Percentiles rank a stretch among this genome's conserved stretches.
These are phyloP conservation scores for Ondatra zibethicus DNA, from an alignment of 2,113 vertebrate species.

Conservation along the genomic window DNA sequence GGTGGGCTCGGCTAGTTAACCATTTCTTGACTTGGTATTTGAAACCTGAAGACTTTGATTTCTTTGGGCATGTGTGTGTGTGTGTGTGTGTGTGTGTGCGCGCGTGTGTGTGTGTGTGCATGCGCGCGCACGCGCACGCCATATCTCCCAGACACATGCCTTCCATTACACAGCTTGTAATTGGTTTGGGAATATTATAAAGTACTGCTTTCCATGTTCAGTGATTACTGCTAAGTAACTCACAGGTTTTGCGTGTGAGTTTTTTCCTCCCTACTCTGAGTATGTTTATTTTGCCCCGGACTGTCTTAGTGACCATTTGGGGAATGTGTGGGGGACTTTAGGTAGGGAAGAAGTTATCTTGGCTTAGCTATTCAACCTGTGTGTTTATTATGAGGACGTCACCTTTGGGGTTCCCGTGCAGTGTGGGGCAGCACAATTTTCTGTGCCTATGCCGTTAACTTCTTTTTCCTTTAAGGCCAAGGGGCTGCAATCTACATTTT, in stretches of 20 bases:
- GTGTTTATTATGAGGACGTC: background rate
- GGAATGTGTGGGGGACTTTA: conserved; percentile 12
- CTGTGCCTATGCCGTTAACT: conserved; percentile 50
- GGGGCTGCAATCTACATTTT: background rate
- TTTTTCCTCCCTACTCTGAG: background rate
- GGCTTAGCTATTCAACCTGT: conserved; percentile 38
- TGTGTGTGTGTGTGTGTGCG: background rate
- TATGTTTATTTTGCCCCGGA: conserved; percentile 6
- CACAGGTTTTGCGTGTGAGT: background rate
- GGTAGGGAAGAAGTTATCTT: background rate
- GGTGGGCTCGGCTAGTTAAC: background rate
- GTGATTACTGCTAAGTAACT: conserved; percentile 24
- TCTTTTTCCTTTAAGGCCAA: conserved; percentile 54
- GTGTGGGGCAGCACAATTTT: conserved; percentile 51
- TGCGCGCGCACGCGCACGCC: background rate
- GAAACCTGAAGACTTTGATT: background rate
- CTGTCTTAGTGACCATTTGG: conserved; percentile 13
- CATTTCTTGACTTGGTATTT: background rate
- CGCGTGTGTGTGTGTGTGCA: background rate
- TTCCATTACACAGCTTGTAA: background rate
- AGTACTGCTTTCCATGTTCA: background rate
- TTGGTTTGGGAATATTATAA: background rate
- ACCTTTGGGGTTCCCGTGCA: conserved; percentile 3
- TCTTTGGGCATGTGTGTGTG: background rate
- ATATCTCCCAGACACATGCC: background rate